Conservation (phyloP, 2,113 vertebrate genomes). For the Pitta sordida region DNA sequence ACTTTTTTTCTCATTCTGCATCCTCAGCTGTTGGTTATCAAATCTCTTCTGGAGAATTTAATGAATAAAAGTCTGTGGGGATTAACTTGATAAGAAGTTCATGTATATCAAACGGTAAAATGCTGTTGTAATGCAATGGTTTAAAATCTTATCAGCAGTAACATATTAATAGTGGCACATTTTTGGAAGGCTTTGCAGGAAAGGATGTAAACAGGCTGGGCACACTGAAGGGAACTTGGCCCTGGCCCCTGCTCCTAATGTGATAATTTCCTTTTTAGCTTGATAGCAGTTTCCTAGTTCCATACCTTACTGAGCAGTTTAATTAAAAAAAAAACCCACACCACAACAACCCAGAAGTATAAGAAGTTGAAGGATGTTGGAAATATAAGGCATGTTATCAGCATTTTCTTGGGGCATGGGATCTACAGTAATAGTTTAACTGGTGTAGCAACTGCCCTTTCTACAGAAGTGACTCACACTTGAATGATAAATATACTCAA, state of each 20-base stretch:
- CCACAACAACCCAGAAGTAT: neutral
- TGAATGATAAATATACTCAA: constrained; percentile 21
- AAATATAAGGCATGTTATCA: neutral
- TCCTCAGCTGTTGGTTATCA: constrained; percentile 25
- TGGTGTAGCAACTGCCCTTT: neutral
- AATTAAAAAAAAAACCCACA: neutral
- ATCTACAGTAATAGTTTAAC: constrained; percentile 1
- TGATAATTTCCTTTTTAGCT: constrained; percentile 60
- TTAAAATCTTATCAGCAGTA: constrained; percentile 57
- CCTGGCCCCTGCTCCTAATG: constrained; percentile 25
- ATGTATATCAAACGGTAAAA: constrained; percentile 27
- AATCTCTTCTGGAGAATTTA: constrained; percentile 30
- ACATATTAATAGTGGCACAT: constrained; percentile 43
- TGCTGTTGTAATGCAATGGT: constrained; percentile 9
- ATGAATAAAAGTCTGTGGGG: constrained; percentile 33
- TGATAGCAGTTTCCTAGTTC: constrained; percentile 54
- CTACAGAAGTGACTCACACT: constrained; percentile 11
- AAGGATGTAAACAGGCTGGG: constrained; percentile 50
- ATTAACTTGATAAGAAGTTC: constrained; percentile 57
- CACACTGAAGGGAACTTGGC: constrained; percentile 34
- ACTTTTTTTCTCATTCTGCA: neutral
- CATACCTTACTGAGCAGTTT: neutral
- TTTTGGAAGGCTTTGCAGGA: constrained; percentile 54
- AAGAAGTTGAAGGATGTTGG: constrained; percentile 11
- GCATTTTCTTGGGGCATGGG: neutral